Base-by-base conservation (phyloP, 2,888 invertebrate species). In the Drosophila affinis region DNA sequence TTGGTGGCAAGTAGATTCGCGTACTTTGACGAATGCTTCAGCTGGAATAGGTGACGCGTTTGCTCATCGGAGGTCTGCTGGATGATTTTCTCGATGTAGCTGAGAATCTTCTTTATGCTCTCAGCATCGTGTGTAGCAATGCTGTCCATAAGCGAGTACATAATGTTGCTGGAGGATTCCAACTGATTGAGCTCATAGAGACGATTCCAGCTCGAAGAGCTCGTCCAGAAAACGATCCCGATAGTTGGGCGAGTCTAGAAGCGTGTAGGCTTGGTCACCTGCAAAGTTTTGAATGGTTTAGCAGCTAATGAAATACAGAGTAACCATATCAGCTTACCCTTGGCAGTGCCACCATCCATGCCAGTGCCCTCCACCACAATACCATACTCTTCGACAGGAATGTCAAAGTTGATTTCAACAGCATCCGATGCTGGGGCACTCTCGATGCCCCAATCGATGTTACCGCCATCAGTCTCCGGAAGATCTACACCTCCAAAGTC, bases 171-270 rank as follows among this genome's bases (percentile, higher is more conserved):
- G n/a, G 91, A 92, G 2, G 91, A 91, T 18, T 93, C 93, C 1
- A 94, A 93, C 21, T 93, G 93, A 78, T 94, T 95, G 60, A 96
- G 94, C 91, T 98, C 98, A 87, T 94, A 95, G 0, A 96, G 89
- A 12, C 0, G 97, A 95, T 89, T 97, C 96, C 77, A 99, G 89
- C 94, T 98, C 98, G 59, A 96, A 94, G 0, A 99, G 93, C 89
- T 99, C 97, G 91, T 98, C 96, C 27, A 97, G 93, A 79, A 98
- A 94, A 79, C 95, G 94, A 89, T 95, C 96, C 80, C 98, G 94
- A 1, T 97, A 97, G 61, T 93, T 92, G 0, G 96, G 95, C 90
- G 98, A 97, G 91, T 99, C 98, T 2, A 99, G 93, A 34, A 99
- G 78, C 0, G 96, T 95, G 49, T 97, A 93, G 0, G 99, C 98